Base-by-base conservation (phyloP, 1,140 invertebrate species). In the Tachypleus tridentatus region DNA sequence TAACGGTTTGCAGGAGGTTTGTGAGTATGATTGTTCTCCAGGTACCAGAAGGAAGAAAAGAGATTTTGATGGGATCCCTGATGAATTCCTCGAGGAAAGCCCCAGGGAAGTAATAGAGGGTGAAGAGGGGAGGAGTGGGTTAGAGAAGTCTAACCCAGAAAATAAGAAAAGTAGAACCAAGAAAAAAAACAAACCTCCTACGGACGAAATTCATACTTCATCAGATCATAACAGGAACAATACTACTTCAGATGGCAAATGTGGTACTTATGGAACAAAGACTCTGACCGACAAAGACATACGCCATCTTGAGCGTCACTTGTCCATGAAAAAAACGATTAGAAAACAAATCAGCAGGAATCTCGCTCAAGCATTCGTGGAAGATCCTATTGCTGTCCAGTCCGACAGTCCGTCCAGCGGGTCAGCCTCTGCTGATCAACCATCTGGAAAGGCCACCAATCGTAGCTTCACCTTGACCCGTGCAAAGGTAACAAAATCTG, bases 261-360 rank as follows among this genome's bases (percentile, higher is more conserved):
- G 29, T 29, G 29, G 29, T 29, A 29, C 29, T 29, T 29, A 29
- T 29, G 29, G 29, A 0, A 82, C 79, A 72, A 81, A 82, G 67
- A 82, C 82, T 4, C 77, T 84, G 65, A 80, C 80, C 7, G 85
- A 85, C 68, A 83, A 81, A 47, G 85, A 87, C 72, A 83, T 87
- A 29, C 86, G 88, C 73, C 87, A 87, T 7, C 75, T 90, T 56
- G 88, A 90, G 72, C 79, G 87, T 65, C 87, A 89, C 74, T 78
- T 90, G 62, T 89, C 87, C 68, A 90, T 90, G 88, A 90, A 90
- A 78, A 90, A 90, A 74, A 89, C 87, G 4, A 89, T 89, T 64
- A 76, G 87, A 57, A 90, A 89, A 76, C 89, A 89, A 77, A 89
- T 90, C 71, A 90, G 89, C 86, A 79, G 88, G 5, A 87, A 89